A percentile compares a stretch with the other conserved stretches of the same genome.
These are phyloP conservation scores for Microplitis mediator DNA, from an alignment of 1,140 invertebrate species.

Conservation along the genomic window DNA sequence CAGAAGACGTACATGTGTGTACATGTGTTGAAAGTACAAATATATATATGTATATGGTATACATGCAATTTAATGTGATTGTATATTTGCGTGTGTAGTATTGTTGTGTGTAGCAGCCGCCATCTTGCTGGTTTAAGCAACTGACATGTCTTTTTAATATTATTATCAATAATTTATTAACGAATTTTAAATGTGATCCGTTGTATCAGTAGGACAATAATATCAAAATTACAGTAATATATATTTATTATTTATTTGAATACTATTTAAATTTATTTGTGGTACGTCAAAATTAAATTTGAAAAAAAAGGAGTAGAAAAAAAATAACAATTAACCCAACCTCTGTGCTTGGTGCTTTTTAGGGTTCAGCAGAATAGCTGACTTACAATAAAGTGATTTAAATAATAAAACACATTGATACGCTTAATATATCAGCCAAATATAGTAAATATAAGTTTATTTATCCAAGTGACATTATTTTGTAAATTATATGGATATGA, in stretches of 20 bases:
- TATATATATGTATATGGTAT: not conserved
- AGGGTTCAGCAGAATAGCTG: not conserved
- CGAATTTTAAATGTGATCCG: conserved; percentile 17
- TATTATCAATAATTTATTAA: conserved; percentile 53
- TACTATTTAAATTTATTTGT: not conserved
- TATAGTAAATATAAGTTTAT: no score
- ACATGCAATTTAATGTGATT: not conserved
- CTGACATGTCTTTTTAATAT: conserved; percentile 60
- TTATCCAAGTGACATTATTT: not conserved
- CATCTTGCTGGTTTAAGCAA: conserved; percentile 47
- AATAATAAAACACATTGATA: no score
- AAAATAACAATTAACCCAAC: conserved; percentile 11
- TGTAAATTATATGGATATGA: not conserved
- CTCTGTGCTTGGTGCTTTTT: conserved; percentile 8
- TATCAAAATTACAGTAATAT: not conserved
- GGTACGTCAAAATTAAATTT: not conserved
- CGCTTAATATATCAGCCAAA: no score
- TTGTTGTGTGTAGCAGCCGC: conserved; percentile 38
- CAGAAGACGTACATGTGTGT: not conserved
- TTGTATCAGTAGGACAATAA: not conserved
- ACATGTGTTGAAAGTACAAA: no score
- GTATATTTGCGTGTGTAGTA: not conserved
- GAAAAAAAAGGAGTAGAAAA: no score
- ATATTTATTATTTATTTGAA: not conserved
- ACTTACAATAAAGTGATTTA: no score